Conservation (phyloP, 1,140 invertebrate species). For the Drosophila lini region DNA sequence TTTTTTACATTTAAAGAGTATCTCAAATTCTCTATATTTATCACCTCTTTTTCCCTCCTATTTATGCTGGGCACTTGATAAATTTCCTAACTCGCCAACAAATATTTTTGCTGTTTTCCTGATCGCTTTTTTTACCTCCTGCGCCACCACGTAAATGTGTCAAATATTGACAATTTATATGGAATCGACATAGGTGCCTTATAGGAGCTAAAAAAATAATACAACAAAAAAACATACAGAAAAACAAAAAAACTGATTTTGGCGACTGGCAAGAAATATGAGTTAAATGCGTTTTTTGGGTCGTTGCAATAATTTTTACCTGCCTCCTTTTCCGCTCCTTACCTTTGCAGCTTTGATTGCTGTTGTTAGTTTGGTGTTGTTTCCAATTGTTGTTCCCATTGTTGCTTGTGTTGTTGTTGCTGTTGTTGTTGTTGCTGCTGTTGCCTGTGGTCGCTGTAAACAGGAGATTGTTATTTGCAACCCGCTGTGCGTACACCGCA, state of each 20-base stretch:
- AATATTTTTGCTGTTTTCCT: constrained; percentile 48
- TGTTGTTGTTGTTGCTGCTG: constrained; percentile 11
- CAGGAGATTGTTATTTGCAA: constrained; percentile 81
- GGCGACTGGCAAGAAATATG: constrained; percentile 75
- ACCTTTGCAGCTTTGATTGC: constrained; percentile 44
- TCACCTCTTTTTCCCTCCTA: background rate
- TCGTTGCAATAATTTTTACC: constrained; percentile 64
- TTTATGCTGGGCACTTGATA: constrained; percentile 46
- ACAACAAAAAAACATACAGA: background rate
- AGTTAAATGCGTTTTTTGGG: constrained; percentile 78
- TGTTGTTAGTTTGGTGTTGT: constrained; percentile 43
- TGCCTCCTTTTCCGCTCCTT: constrained; percentile 25
- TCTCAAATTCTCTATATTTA: background rate
- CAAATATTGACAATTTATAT: constrained; percentile 81
- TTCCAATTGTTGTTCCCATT: constrained; percentile 33
- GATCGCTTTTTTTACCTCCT: constrained; percentile 47
- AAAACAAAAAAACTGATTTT: constrained; percentile 30
- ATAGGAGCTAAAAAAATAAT: constrained; percentile 26
- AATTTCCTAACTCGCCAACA: constrained; percentile 42
- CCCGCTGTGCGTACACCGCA: constrained; percentile 80
- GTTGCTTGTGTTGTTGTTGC: constrained; percentile 16
- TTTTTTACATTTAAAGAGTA: constrained; percentile 9
- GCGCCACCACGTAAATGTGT: constrained; percentile 73
- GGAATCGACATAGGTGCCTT: constrained; percentile 69
- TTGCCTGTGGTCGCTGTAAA: constrained; percentile 69